Evolutionary conservation across 1,140 invertebrate genomes (phyloP).

Genomic region (Lysiphlebus fabarum): DNA sequence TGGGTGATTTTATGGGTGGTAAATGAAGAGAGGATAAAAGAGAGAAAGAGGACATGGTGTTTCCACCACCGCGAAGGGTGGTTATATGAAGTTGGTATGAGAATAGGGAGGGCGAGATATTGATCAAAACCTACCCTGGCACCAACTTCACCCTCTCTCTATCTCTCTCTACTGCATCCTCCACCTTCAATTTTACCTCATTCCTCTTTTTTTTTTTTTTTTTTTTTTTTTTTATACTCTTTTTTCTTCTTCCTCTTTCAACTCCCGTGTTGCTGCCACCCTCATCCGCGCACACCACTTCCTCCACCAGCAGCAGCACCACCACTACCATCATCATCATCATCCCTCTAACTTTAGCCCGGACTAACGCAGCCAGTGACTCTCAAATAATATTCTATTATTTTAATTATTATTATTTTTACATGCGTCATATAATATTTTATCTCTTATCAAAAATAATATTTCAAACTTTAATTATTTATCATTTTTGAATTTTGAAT

Average conservation of each 20-base stretch:
- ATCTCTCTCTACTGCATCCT: conserved; percentile 24
- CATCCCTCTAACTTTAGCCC: conserved; percentile 30
- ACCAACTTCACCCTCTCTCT: conserved; percentile 40
- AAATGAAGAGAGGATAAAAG: neutral
- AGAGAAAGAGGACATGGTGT: conserved; percentile 43
- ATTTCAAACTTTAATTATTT: no score
- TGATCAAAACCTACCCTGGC: conserved; percentile 57
- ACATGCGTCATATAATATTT: no score
- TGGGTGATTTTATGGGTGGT: conserved; percentile 32
- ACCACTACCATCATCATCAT: conserved; percentile 25
- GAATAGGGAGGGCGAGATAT: conserved; percentile 53
- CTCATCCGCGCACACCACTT: conserved; percentile 4
- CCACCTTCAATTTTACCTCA: conserved; percentile 18
- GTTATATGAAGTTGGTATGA: conserved; percentile 9
- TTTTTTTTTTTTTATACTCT: conserved; percentile 24
- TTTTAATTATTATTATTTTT: no score
- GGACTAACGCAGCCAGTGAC: conserved; percentile 38
- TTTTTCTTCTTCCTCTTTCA: conserved; percentile 16
- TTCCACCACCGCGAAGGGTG: conserved; percentile 43
- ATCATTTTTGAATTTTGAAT: no score
- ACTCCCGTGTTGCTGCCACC: conserved; percentile 16
- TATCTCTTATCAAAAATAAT: no score
- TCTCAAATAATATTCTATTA: conserved; percentile 27
- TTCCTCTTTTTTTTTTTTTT: conserved; percentile 24
- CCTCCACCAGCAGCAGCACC: neutral